A percentile compares a stretch with the other conserved stretches of the same genome.
These are phyloP conservation scores for Romanogobio albipinnatus DNA, from an alignment of 2,113 vertebrate genomes.

Conservation along the genomic window DNA sequence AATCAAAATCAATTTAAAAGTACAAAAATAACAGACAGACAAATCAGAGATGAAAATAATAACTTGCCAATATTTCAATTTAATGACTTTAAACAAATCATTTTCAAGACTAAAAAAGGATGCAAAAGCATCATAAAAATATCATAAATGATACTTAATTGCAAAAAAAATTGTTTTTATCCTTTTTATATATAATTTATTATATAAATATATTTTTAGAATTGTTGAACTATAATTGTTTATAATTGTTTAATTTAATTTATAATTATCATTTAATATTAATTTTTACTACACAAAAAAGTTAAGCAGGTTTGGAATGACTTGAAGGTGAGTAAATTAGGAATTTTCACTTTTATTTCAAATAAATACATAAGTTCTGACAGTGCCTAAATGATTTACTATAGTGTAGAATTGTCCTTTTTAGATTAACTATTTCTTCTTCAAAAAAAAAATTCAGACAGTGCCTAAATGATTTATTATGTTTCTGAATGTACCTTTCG, in stretches of 20 bases:
- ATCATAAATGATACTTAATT: not conserved
- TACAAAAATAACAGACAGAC: not conserved
- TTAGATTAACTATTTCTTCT: no score
- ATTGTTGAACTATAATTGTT: not conserved
- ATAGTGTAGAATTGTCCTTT: not conserved
- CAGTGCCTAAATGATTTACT: not conserved
- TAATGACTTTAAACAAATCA: not conserved
- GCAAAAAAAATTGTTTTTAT: no score
- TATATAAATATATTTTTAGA: not conserved
- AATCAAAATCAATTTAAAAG: not conserved
- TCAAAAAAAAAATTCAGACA: not conserved
- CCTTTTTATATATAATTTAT: not conserved
- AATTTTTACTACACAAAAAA: not conserved
- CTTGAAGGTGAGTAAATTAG: not conserved
- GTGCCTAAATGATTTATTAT: not conserved
- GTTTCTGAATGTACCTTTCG: not conserved
- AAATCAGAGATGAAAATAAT: not conserved
- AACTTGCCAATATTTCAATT: not conserved
- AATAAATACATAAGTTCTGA: not conserved
- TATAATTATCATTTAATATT: not conserved
- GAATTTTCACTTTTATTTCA: not conserved
- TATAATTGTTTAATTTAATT: not conserved
- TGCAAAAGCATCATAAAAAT: not conserved
- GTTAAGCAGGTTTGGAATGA: not conserved
- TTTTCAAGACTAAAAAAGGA: not conserved